These are phyloP conservation scores for Pocillopora damicornis DNA, from an alignment of 64 coral and sea anemone species.

Conservation along the genomic window DNA sequence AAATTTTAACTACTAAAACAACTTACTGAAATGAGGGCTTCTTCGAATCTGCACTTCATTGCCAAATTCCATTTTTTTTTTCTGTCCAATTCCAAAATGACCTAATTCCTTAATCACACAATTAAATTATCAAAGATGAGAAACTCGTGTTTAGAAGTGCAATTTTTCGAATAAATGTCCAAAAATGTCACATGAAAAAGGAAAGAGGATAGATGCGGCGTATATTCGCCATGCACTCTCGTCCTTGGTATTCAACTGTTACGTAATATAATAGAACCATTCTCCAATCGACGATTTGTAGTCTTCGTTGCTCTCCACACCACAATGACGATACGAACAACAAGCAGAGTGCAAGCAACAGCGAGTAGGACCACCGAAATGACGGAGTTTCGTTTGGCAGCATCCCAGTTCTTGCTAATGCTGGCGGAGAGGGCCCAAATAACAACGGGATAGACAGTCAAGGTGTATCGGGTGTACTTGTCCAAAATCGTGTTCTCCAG, in stretches of 20 bases:
- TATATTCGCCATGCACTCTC: neutral
- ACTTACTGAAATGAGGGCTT: too few relatives aligned
- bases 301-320: conserved; percentile 15
- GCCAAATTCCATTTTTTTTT: too few relatives aligned
- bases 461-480: conserved; percentile 36
- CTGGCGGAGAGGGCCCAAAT: conserved; percentile 61
- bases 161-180: too few relatives aligned
- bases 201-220: too few relatives aligned
- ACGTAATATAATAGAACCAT: neutral
- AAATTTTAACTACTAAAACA: too few relatives aligned
- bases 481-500: conserved; percentile 61
- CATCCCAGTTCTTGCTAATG: conserved; percentile 52
- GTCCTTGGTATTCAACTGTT: neutral
- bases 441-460: conserved; percentile 51
- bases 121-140: too few relatives aligned
- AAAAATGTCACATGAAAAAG: too few relatives aligned
- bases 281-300: neutral
- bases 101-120: too few relatives aligned
- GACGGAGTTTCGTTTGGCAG: conserved; percentile 40
- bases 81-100: too few relatives aligned
- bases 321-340: conserved; percentile 36
- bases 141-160: too few relatives aligned
- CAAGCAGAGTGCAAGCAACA: conserved; percentile 23
- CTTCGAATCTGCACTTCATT: too few relatives aligned
- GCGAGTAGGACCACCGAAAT: conserved; percentile 39